phyloP scores from a whole-genome alignment of 2,797 vertebrate species.

The Typhlichthys eigenmanni region DNA sequence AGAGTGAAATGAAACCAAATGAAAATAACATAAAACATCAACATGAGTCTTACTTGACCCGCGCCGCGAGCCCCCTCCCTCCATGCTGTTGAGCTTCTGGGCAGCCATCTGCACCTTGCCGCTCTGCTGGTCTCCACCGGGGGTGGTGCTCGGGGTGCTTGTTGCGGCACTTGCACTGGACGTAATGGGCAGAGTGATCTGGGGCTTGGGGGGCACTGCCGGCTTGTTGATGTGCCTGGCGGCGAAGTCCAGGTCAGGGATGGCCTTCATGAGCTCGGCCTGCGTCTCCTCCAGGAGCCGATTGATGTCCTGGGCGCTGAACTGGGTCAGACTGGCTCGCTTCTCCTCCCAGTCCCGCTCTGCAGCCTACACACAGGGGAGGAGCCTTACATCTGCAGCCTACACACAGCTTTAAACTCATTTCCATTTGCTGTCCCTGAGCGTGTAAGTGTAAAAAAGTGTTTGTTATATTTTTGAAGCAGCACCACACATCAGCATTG shows the following conservation, averaged over 20 bases:
- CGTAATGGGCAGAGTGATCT: slow-evolving; percentile 67
- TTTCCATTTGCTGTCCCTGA: no score
- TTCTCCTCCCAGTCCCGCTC: slow-evolving; percentile 98
- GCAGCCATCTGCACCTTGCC: slow-evolving; percentile 82
- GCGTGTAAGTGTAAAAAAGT: no score
- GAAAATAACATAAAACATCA: neutral
- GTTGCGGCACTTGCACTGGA: slow-evolving; percentile 48
- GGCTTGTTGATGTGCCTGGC: slow-evolving; percentile 87
- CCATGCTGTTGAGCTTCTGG: slow-evolving; percentile 85
- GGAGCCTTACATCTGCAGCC: no score
- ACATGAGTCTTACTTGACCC: slow-evolving; percentile 81
- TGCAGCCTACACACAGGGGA: slow-evolving; percentile 78
- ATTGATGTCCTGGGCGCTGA: slow-evolving; percentile 96
- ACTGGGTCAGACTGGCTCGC: slow-evolving; percentile 91
- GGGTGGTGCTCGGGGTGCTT: slow-evolving; percentile 27
- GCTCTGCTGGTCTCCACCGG: slow-evolving; percentile 85
- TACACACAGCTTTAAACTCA: no score
- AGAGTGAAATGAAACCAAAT: no score
- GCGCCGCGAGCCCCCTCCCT: slow-evolving; percentile 80
- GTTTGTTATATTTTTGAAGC: no score
- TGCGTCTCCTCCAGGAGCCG: slow-evolving; percentile 94
- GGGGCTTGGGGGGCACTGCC: slow-evolving; percentile 77
- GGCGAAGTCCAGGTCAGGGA: slow-evolving; percentile 93
- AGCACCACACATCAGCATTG: no score
- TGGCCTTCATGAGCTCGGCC: slow-evolving; percentile 96